Base-by-base conservation (phyloP, 2,797 vertebrate genomes). In the Rhincodon typus region DNA sequence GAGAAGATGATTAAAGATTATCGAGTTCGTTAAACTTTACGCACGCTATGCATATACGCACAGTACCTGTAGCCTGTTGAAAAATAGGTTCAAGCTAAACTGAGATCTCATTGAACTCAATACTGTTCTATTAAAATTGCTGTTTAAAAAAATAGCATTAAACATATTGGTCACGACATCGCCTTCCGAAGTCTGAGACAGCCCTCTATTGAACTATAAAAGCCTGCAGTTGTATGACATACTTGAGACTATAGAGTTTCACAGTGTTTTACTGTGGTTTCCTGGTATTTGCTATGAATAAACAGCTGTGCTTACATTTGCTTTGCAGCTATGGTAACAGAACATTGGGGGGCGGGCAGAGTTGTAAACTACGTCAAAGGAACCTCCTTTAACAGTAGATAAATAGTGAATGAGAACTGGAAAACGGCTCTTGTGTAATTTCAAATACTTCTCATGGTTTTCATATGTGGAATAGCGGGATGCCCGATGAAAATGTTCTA, bases 241-340 rank as follows among this genome's bases (percentile, higher is more conserved):
- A 53, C 46, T 46, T 19, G 30, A 95, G 27, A n/a, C 30, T 46
- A 70, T 95, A n/a, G 94, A 77, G 94, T 95, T 93, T 94, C 69
- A 72, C 27, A 72, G 38, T 74, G 70, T 94, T 94, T 95, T 50
- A 77, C 69, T 95, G 94, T 21, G 70, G 94, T 72, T 74, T 95
- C 70, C 94, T 95, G 94, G 69, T 46, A 77, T 95, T 77, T 95
- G 46, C 46, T 70, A 53, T 95, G 69, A 72, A 95, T 95, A 95
- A 95, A 77, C 46, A 95, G 94, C 70, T 95, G 42, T 95, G 94
- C 94, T 74, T 95, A 77, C 17, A 74, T 95, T 95, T 72, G 46
- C 94, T 77, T 95, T 74, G 94, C 94, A 53, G 94, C 94, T 53
- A 95, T 95, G 69, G 67, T n/a, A 95, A 95, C 94, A 21, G 42